phyloP scores from a whole-genome alignment of 2,797 vertebrate species.

The Choloepus didactylus region DNA sequence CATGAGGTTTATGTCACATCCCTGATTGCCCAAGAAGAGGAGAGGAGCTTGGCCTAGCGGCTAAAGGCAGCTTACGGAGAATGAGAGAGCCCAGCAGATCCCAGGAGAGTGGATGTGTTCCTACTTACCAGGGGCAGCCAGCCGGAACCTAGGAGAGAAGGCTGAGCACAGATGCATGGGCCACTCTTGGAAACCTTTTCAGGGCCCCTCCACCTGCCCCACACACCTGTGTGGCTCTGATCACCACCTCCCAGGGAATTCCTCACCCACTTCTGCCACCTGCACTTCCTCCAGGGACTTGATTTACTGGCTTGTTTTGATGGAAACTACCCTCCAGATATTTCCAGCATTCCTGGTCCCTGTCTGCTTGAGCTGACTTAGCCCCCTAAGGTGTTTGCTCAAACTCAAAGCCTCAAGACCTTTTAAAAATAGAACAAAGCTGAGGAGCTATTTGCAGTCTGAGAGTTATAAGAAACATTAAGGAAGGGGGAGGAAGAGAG shows the following conservation, averaged over 20 bases:
- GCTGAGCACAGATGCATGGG: not conserved
- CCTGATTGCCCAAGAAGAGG: constrained; percentile 42
- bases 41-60: constrained; percentile 15
- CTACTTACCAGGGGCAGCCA: constrained; percentile 17
- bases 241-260: constrained; percentile 55
- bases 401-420: not conserved
- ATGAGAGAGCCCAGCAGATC: not conserved
- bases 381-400: not conserved
- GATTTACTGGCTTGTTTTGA: constrained; percentile 67
- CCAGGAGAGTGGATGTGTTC: not conserved
- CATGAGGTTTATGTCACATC: not conserved
- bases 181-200: constrained; percentile 3
- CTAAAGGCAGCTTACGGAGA: not conserved
- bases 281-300: constrained; percentile 65
- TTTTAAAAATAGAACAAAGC: not conserved
- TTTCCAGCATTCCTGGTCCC: not conserved
- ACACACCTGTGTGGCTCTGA: constrained; percentile 40
- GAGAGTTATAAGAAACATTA: not conserved
- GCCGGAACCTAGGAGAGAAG: not conserved
- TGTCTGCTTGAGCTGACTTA: not conserved
- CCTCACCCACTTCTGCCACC: constrained; percentile 74
- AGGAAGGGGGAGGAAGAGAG: not conserved
- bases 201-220: constrained; percentile 4
- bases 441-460: not conserved
- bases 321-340: constrained; percentile 67